Conservation (phyloP, 2,888 invertebrate species). For the Drosophila histrio region DNA sequence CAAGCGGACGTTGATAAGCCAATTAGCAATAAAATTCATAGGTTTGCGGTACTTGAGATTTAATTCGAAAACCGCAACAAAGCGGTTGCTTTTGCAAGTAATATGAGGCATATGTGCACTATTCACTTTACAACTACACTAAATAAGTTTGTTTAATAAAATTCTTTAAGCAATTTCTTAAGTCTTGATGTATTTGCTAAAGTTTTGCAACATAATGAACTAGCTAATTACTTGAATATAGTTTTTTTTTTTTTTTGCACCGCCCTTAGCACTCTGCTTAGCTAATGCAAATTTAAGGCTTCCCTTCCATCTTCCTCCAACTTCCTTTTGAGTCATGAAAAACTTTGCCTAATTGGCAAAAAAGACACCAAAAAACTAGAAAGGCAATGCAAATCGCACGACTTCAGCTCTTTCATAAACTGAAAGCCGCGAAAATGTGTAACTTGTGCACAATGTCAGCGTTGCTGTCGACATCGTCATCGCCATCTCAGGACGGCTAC, state of each 20-base stretch:
- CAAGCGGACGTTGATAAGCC: conserved; percentile 42
- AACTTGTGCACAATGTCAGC: conserved; percentile 71
- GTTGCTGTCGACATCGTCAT: conserved; percentile 47
- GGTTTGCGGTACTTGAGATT: conserved; percentile 46
- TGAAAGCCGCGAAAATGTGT: conserved; percentile 65
- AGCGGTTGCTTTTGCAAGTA: conserved; percentile 29
- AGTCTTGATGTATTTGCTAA: background rate
- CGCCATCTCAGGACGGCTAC: conserved; percentile 34
- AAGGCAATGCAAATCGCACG: conserved; percentile 15
- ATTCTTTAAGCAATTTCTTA: background rate
- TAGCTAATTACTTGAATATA: conserved; percentile 50
- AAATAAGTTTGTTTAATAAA: background rate
- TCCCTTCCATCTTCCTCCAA: conserved; percentile 26
- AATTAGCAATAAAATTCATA: conserved; percentile 46
- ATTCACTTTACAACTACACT: background rate
- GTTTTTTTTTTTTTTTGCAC: conserved; percentile 23
- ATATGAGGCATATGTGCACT: conserved; percentile 23
- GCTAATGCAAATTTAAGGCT: conserved; percentile 47
- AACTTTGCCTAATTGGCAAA: conserved; percentile 69
- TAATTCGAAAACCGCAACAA: conserved; percentile 44
- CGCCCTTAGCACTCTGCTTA: background rate
- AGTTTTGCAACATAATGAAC: conserved; percentile 41
- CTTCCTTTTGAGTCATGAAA: conserved; percentile 36
- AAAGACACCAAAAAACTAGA: conserved; percentile 14
- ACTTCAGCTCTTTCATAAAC: conserved; percentile 51